phyloP scores from a whole-genome alignment of 2,797 vertebrate genomes.

The Coilia nasus region DNA sequence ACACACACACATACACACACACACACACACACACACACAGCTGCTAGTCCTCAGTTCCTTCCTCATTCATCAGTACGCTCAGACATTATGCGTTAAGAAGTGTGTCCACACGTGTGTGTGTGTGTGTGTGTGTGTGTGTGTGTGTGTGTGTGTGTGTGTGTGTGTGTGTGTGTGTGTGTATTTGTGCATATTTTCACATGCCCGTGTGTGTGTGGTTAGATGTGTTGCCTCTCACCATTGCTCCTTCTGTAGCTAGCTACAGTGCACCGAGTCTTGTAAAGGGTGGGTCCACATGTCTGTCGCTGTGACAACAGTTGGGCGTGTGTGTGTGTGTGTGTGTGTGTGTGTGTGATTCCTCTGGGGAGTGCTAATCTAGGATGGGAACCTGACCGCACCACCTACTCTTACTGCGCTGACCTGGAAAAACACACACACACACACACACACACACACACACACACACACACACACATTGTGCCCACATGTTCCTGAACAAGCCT shows the following conservation, averaged over 20 bases:
- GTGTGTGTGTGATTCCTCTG: conserved; percentile 32
- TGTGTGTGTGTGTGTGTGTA: too few relatives aligned
- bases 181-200: too few relatives aligned
- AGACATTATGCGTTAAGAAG: too few relatives aligned
- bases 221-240: background rate
- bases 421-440: conserved; percentile 36
- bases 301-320: background rate
- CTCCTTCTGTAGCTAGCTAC: background rate
- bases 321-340: background rate
- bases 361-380: conserved; percentile 43
- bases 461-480: background rate
- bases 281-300: background rate
- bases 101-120: too few relatives aligned
- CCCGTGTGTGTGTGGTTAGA: too few relatives aligned
- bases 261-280: background rate
- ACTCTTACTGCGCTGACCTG: conserved; percentile 41
- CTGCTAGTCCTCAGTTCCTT: too few relatives aligned
- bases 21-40: too few relatives aligned
- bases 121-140: too few relatives aligned
- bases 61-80: too few relatives aligned
- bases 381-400: conserved; percentile 45
- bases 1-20: too few relatives aligned
- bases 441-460: background rate
- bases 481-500: background rate
- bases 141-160: too few relatives aligned